Conservation (phyloP, 2,888 invertebrate genomes). For the Nephrotoma guestfalica region DNA sequence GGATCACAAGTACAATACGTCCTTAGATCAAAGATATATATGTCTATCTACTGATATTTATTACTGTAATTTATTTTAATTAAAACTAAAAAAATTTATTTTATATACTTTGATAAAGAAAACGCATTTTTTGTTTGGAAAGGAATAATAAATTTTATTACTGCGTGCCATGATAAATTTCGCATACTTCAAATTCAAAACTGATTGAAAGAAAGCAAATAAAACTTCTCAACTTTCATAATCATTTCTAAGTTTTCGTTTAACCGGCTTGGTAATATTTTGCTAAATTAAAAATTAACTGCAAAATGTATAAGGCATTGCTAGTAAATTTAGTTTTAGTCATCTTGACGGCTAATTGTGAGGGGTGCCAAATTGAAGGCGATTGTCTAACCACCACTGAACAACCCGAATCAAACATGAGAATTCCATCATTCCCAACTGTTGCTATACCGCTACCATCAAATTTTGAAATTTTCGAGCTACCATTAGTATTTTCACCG, state of each 20-base stretch:
- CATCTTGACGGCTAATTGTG: not conserved
- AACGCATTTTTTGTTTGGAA: not conserved
- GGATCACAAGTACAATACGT: constrained; percentile 36
- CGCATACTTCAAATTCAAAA: not conserved
- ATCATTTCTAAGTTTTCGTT: not conserved
- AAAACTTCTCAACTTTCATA: not conserved
- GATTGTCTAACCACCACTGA: not conserved
- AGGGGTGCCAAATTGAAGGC: not conserved
- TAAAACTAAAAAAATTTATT: not conserved
- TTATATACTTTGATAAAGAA: not conserved
- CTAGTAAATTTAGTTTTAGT: not conserved
- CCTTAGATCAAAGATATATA: not conserved
- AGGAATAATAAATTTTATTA: not conserved
- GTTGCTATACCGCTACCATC: not conserved
- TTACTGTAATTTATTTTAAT: not conserved
- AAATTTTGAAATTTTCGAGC: not conserved
- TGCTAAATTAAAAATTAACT: not conserved
- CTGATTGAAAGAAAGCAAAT: not conserved
- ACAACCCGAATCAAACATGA: not conserved
- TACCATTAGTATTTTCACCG: not conserved
- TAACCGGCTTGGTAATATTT: not conserved
- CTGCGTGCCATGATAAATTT: not conserved
- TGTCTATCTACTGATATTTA: not conserved
- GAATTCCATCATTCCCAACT: not conserved
- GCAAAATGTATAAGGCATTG: not conserved